Percentiles rank a stretch among this genome's conserved stretches.
phyloP scores from a whole-genome alignment of 1,140 invertebrate species.

The Bombus soroeensis region DNA sequence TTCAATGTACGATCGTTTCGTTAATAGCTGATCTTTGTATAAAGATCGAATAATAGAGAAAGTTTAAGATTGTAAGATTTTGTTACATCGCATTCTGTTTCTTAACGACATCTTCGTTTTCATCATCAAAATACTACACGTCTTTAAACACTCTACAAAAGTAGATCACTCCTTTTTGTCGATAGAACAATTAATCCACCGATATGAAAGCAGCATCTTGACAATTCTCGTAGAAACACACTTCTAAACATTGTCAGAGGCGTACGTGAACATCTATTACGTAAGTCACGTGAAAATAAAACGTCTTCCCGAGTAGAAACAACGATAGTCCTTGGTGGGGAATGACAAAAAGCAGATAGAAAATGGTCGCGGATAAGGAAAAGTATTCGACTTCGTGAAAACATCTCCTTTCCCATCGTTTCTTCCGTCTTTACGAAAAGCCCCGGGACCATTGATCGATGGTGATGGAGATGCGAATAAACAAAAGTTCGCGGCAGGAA shows the following conservation, averaged over 20 bases:
- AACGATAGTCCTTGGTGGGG: background rate
- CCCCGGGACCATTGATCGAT: slow-evolving; percentile 72
- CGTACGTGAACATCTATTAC: background rate
- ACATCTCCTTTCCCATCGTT: slow-evolving; percentile 52
- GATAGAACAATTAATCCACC: background rate
- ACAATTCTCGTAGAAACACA: too few species aligned
- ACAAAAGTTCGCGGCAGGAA: slow-evolving; percentile 70
- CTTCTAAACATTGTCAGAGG: too few species aligned
- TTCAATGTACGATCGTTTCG: too few species aligned
- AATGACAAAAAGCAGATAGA: slow-evolving; percentile 21
- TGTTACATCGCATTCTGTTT: too few species aligned
- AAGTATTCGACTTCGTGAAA: slow-evolving; percentile 50
- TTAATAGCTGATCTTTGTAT: too few species aligned
- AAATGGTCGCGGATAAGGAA: slow-evolving; percentile 37
- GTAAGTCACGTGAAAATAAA: background rate
- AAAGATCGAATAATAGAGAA: too few species aligned
- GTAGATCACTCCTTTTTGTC: background rate
- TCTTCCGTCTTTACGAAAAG: slow-evolving; percentile 61
- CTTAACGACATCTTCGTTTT: too few species aligned
- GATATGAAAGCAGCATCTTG: background rate
- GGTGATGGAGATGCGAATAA: slow-evolving; percentile 72
- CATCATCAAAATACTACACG: too few species aligned
- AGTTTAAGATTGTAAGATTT: too few species aligned
- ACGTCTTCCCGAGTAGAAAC: background rate
- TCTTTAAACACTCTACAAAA: background rate